phyloP scores from a whole-genome alignment of 2,113 vertebrate genomes.

The Cyphomyrus plagiostoma region DNA sequence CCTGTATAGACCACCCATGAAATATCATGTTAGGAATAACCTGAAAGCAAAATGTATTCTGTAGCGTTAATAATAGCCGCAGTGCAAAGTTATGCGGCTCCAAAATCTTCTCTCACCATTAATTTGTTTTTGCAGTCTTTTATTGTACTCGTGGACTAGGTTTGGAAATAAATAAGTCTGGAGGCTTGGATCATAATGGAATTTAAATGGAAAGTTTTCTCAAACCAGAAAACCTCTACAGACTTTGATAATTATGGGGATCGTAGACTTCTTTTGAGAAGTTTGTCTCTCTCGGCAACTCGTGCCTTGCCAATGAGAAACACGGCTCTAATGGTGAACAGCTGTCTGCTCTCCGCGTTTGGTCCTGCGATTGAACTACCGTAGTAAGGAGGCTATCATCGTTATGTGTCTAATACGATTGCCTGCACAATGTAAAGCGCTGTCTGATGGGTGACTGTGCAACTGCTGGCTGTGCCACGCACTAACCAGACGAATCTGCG shows the following conservation, averaged over 20 bases:
- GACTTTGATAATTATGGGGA: conserved; percentile 44
- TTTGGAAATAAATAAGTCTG: conserved; percentile 29
- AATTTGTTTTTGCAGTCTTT: neutral
- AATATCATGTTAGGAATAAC: neutral
- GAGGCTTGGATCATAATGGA: conserved; percentile 31
- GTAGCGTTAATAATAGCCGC: neutral
- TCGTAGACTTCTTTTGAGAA: conserved; percentile 36
- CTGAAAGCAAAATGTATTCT: neutral
- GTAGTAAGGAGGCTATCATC: conserved; percentile 21
- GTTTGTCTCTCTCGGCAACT: conserved; percentile 37
- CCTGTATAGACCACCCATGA: neutral
- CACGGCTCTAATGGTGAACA: conserved; percentile 51
- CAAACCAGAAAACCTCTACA: conserved; percentile 33
- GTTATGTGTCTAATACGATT: neutral
- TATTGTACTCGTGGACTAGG: neutral
- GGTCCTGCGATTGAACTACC: conserved; percentile 44
- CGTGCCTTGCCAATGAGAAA: conserved; percentile 39
- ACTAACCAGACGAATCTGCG: neutral
- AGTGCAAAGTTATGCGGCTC: neutral
- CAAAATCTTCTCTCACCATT: neutral
- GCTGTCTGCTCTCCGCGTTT: conserved; percentile 45
- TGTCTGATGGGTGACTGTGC: neutral
- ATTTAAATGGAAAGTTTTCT: conserved; percentile 50
- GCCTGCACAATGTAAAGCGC: neutral
- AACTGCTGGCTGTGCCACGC: neutral